These are phyloP conservation scores for Acanthornis magna DNA, from an alignment of 2,797 vertebrate species.

Conservation along the genomic window DNA sequence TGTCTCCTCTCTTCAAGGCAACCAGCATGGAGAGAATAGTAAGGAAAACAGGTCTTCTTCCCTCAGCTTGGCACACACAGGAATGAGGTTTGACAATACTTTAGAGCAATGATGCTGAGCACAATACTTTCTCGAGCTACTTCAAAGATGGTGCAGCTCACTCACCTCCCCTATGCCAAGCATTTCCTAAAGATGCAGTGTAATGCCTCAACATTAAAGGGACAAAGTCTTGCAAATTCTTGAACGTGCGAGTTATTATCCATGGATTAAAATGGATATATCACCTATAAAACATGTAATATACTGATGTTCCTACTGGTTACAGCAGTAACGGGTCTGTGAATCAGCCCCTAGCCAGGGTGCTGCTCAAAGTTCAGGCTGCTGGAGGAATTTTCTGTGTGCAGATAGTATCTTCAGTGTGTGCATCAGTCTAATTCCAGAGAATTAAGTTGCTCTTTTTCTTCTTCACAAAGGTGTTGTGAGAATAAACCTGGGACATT, in stretches of 20 bases:
- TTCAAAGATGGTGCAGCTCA: not conserved
- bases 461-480: not conserved
- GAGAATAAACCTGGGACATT: not conserved
- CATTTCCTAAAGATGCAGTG: not conserved
- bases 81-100: not conserved
- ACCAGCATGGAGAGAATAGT: not conserved
- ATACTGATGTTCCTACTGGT: not conserved
- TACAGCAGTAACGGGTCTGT: not conserved
- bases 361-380: not conserved
- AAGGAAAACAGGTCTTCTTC: not conserved
- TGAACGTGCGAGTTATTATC: not conserved
- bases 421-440: not conserved
- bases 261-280: not conserved
- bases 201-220: not conserved
- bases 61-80: not conserved
- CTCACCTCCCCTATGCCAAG: not conserved
- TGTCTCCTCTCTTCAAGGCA: not conserved
- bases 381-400: not conserved
- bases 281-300: not conserved
- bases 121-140: not conserved
- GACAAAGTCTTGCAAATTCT: not conserved
- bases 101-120: not conserved
- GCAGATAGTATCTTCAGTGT: not conserved
- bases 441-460: not conserved
- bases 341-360: not conserved